These are phyloP conservation scores for Drosophila sp. DNA, from an alignment of 1,140 invertebrate species.

Conservation along the genomic window DNA sequence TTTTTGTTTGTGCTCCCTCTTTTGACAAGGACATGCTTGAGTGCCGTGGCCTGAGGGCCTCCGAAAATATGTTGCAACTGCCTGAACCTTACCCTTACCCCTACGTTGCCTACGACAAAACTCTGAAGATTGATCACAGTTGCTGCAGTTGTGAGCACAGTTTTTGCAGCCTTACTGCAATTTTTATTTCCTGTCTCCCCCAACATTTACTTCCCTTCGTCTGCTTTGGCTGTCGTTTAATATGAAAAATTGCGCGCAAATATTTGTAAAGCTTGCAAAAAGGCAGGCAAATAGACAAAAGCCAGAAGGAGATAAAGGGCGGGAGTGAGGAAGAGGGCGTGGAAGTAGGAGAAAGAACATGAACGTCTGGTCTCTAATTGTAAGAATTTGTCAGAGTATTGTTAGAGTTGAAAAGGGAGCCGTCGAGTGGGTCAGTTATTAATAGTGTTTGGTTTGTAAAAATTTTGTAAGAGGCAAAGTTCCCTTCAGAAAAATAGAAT, in stretches of 20 bases:
- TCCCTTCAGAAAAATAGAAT: not conserved
- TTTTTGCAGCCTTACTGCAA: conserved; percentile 65
- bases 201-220: not conserved
- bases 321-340: conserved; percentile 12
- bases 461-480: not conserved
- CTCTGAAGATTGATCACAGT: conserved; percentile 74
- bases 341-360: conserved; percentile 22
- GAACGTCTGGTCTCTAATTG: conserved; percentile 57
- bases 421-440: conserved; percentile 48
- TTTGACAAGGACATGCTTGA: conserved; percentile 41
- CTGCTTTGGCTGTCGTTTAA: conserved; percentile 62
- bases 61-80: conserved; percentile 65
- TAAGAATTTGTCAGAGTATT: conserved; percentile 68
- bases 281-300: conserved; percentile 5
- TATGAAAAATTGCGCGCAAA: conserved; percentile 77
- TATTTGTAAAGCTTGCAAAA: conserved; percentile 63
- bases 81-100: conserved; percentile 24
- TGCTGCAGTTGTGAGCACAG: conserved; percentile 55
- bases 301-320: not conserved
- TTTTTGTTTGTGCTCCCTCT: conserved; percentile 10
- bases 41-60: conserved; percentile 48
- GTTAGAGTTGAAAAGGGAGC: conserved; percentile 27
- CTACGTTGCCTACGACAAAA: conserved; percentile 26
- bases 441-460: conserved; percentile 47
- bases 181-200: conserved; percentile 67